These are phyloP conservation scores for Fregata magnificens DNA, from an alignment of 2,113 vertebrate species.

Conservation along the genomic window DNA sequence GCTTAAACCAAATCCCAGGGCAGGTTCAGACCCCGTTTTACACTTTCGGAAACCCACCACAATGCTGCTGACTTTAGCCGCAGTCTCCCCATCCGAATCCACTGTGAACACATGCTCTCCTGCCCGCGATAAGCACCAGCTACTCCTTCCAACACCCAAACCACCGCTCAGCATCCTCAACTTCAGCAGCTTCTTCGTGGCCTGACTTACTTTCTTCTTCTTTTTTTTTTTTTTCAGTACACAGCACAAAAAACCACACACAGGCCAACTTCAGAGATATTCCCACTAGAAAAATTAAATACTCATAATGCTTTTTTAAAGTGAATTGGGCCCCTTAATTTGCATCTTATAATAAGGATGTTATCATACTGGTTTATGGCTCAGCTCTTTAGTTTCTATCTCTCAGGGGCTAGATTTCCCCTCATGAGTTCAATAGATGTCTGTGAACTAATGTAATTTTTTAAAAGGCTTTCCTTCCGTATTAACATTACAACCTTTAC, in stretches of 20 bases:
- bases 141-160: background rate
- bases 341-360: constrained; percentile 86
- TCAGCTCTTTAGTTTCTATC: constrained; percentile 77
- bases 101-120: background rate
- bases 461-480: constrained; percentile 71
- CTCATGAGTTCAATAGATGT: constrained; percentile 80
- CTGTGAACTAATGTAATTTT: constrained; percentile 78
- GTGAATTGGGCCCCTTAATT: constrained; percentile 82
- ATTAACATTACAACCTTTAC: constrained; percentile 71
- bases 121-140: background rate
- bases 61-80: background rate
- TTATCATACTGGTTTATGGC: constrained; percentile 81
- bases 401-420: constrained; percentile 81
- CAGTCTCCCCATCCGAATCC: background rate
- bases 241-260: constrained; percentile 35
- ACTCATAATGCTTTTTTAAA: constrained; percentile 83
- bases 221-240: constrained; percentile 56
- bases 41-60: background rate
- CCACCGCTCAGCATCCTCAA: background rate
- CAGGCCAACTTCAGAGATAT: constrained; percentile 77
- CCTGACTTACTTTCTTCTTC: background rate
- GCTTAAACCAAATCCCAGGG: background rate
- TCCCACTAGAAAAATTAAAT: constrained; percentile 85
- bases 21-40: background rate
- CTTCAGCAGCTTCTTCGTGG: constrained; percentile 29